Evolutionary conservation across 2,113 vertebrate species (phyloP), one percentile per base, ranked within the genome.

Genomic region (Cairina moschata): DNA sequence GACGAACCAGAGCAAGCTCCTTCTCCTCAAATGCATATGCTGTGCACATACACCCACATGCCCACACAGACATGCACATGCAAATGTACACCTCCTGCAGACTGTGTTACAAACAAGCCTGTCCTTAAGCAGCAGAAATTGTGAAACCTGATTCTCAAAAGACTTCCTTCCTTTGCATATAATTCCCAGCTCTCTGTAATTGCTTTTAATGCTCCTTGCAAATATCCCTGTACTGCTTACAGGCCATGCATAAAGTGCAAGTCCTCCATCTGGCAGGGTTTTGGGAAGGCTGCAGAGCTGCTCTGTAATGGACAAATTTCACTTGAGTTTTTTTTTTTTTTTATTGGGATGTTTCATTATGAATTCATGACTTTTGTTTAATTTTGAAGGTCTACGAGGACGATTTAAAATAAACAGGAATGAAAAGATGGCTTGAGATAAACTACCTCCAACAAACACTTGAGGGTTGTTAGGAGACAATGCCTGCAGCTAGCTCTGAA

Each of bases 391-490:
- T 66, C 80, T 75, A 46, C 29, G 34, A 94, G 63, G 58, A 82
- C 28, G 71, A 69, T 44, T 63, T 56, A 75, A 93, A 90, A 93
- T 68, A 34, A 6, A 0, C 22, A 87, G n/a, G 66, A 92, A 93
- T 65, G 67, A 89, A 93, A 90, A 78, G 88, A 4, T 75, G 90
- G 50, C 66, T 79, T 60, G 69, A 91, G 83, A 94, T 62, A 91
- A 93, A 91, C 58, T n/a, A 93, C 40, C 36, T 82, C 8, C 4
- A 94, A 31, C 88, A 94, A 95, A 93, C 66, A 59, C 44, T 48
- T 62, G 25, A 73, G 81, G 67, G 62, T 71, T 94, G 40, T 89
- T 80, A 89, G 86, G 66, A 95, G 74, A 91, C 86, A 54, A 28
- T 50, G 66, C 31, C 80, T 84, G 73, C 31, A 71, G 62, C 75